Conservation (phyloP, 2,113 vertebrate genomes). For the Carettochelys insculpta region DNA sequence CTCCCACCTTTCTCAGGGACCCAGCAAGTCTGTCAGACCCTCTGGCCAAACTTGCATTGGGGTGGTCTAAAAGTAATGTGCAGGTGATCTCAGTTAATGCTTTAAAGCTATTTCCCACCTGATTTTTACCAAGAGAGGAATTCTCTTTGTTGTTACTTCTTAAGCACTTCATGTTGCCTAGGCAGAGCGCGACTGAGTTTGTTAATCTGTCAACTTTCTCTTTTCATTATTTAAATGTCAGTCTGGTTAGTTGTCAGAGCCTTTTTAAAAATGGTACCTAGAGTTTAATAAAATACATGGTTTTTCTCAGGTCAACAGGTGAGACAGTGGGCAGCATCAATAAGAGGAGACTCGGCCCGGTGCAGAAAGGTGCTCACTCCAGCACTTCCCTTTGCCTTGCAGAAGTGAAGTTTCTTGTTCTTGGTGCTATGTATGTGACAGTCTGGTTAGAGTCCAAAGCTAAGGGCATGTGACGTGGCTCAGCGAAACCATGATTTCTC, state of each 20-base stretch:
- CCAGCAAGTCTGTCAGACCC: too few relatives aligned
- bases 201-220: constrained; percentile 75
- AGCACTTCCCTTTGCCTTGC: background rate
- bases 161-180: constrained; percentile 82
- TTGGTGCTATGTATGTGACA: background rate
- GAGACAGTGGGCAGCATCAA: background rate
- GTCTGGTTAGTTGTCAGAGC: background rate
- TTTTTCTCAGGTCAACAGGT: background rate
- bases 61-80: constrained; percentile 68
- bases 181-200: constrained; percentile 77
- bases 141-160: constrained; percentile 83
- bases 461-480: background rate
- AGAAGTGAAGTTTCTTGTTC: background rate
- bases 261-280: background rate
- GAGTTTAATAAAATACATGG: background rate
- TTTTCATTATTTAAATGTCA: background rate
- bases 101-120: constrained; percentile 65
- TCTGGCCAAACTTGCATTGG: constrained; percentile 25
- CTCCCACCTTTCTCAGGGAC: too few relatives aligned
- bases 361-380: background rate
- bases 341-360: background rate
- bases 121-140: constrained; percentile 66
- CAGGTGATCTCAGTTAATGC: constrained; percentile 75
- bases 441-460: background rate
- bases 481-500: background rate